Base-by-base conservation (phyloP, 2,113 vertebrate species). In the Solea senegalensis region DNA sequence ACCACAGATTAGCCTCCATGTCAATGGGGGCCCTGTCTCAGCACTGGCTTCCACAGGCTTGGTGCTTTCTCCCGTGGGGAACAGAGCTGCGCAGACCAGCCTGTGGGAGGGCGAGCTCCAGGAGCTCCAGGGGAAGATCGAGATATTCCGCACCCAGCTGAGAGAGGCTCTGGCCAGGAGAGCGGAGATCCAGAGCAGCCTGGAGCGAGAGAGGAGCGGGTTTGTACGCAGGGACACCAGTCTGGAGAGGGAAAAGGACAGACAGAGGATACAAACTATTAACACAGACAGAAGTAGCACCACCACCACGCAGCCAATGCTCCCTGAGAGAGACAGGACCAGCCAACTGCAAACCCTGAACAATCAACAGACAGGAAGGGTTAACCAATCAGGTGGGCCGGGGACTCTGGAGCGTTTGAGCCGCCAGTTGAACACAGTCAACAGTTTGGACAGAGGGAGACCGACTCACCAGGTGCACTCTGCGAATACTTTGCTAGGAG, bases 121-220 rank as follows among this genome's bases (percentile, higher is more conserved):
- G 74, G 94, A 95, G 77, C 91, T 99, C 73, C 95, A 97, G 78
- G 87, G 74, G 56, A 93, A 86, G 74, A 98, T 99, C 0, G 89
- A 92, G 45, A 92, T 16, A 1, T 93, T 94, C 44, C 92, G 92
- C 2, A 94, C 91, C 0, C 93, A 95, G 74, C 93, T 99, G 48
- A 87, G 92, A 0, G 84, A 86, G 0, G 96, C 96, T 4, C 91
- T 98, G 84, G 75, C 89, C 60, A 85, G 94, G 86, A 94, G 92
- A 13, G 94, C 94, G 0, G 94, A 96, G 89, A 94, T 97, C 84
- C 94, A 94, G 90, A 92, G 91, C 5, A 90, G 63, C 63, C 86
- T 95, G 64, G 94, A 93, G 70, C 88, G 90, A 0, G 50, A 92
- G 39, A 79, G 82, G 66, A 86, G 85, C 9, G 79, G 85, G 46